A percentile compares a stretch with the other conserved stretches of the same genome.
Conservation (phyloP, 2,888 invertebrate species). For the Pandemis heparana region DNA sequence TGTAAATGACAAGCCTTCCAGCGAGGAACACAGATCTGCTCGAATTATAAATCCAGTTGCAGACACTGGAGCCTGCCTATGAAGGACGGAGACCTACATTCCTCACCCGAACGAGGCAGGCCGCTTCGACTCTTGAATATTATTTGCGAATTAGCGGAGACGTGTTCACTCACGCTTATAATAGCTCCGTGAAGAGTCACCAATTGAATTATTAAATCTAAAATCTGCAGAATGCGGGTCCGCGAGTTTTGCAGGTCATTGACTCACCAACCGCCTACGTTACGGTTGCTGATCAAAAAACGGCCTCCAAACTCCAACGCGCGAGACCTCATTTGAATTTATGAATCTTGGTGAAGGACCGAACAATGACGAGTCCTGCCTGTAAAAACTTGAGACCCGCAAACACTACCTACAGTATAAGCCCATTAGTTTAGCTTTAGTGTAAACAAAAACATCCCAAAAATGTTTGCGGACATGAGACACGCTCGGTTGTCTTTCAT, state of each 20-base stretch:
- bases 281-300: constrained; percentile 70
- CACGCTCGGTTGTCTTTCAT: constrained; percentile 67
- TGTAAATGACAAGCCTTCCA: constrained; percentile 83
- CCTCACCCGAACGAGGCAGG: constrained; percentile 16
- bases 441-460: constrained; percentile 65
- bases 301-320: constrained; percentile 47
- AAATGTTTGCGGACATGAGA: constrained; percentile 78
- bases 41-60: constrained; percentile 58
- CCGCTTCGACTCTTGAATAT: constrained; percentile 8
- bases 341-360: constrained; percentile 31
- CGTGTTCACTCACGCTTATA: constrained; percentile 2
- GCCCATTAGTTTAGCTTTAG: constrained; percentile 67
- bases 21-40: constrained; percentile 74
- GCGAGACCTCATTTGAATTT: constrained; percentile 40
- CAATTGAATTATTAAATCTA: constrained; percentile 59
- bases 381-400: constrained; percentile 40
- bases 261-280: constrained; percentile 82
- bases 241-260: constrained; percentile 83
- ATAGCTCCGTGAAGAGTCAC: constrained; percentile 33
- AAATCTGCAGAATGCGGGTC: constrained; percentile 81
- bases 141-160: constrained; percentile 32
- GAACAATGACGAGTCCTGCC: constrained; percentile 28
- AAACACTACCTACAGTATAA: constrained; percentile 51
- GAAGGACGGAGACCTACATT: constrained; percentile 41
- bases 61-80: constrained; percentile 53